A percentile compares a stretch with the other conserved stretches of the same genome.
Evolutionary conservation across 2,113 vertebrate species (phyloP).

Genomic region (Bubo bubo): DNA sequence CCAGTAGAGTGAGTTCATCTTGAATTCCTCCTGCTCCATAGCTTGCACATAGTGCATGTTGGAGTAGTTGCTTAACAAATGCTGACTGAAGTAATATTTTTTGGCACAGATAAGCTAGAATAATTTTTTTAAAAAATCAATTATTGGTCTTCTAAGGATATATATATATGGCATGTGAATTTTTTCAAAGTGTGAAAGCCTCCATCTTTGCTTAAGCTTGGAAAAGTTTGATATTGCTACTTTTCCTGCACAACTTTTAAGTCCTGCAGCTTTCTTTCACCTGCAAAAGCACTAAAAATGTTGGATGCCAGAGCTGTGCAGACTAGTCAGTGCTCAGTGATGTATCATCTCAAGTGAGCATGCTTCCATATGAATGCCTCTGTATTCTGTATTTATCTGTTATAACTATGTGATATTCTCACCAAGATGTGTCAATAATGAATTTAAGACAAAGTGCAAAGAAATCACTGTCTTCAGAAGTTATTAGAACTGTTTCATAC

Average conservation of each 20-base stretch:
- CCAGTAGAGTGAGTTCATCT: neutral
- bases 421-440: neutral
- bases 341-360: neutral
- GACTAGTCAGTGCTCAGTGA: neutral
- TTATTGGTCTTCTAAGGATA: neutral
- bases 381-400: neutral
- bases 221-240: neutral
- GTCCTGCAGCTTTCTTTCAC: neutral
- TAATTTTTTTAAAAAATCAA: neutral
- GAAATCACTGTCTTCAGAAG: neutral
- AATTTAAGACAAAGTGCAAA: neutral
- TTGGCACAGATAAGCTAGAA: neutral
- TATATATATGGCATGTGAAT: neutral
- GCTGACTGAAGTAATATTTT: neutral
- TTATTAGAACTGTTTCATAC: neutral
- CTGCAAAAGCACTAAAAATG: neutral
- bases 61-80: neutral
- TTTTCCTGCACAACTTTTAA: neutral
- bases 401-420: neutral
- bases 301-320: neutral
- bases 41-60: neutral
- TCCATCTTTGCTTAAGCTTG: neutral
- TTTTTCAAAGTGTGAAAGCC: neutral
- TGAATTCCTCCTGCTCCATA: neutral
- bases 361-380: neutral